phyloP scores from a whole-genome alignment of 1,140 invertebrate species.

The Batillaria attramentaria region DNA sequence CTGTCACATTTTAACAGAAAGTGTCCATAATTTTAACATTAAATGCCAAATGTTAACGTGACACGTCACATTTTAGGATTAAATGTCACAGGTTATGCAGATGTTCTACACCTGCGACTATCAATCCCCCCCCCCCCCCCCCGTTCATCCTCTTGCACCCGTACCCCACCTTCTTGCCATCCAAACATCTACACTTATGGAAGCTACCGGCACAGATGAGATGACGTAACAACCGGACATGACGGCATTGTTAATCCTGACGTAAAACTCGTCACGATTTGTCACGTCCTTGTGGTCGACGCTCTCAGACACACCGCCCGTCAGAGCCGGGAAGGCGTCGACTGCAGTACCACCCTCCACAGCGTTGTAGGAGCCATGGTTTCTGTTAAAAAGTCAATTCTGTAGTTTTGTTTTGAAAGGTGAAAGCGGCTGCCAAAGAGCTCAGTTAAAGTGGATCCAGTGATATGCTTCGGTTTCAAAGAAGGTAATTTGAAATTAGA shows the following conservation, averaged over 20 bases:
- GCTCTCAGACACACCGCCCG: slow-evolving; percentile 65
- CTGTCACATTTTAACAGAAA: too few species aligned
- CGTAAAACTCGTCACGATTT: slow-evolving; percentile 38
- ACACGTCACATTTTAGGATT: too few species aligned
- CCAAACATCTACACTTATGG: not conserved
- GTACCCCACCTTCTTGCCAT: too few species aligned
- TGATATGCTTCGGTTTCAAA: too few species aligned
- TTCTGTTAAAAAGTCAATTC: slow-evolving; percentile 40
- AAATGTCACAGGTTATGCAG: too few species aligned
- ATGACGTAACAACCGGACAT: slow-evolving; percentile 47
- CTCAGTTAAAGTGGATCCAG: too few species aligned
- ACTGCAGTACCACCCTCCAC: slow-evolving; percentile 63
- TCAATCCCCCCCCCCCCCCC: too few species aligned
- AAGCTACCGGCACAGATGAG: slow-evolving; percentile 57
- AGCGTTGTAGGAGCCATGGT: slow-evolving; percentile 65
- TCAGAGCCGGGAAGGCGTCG: slow-evolving; percentile 65
- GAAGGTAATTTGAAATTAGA: not conserved
- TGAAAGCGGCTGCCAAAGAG: not conserved
- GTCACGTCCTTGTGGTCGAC: slow-evolving; percentile 41
- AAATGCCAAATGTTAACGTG: too few species aligned
- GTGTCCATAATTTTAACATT: too few species aligned
- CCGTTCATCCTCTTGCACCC: too few species aligned
- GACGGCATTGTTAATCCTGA: slow-evolving; percentile 52
- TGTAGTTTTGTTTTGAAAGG: not conserved
- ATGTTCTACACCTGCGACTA: too few species aligned